Evolutionary conservation across 1,140 invertebrate species (phyloP).

Genomic region (Druon quercuslanigerum): DNA sequence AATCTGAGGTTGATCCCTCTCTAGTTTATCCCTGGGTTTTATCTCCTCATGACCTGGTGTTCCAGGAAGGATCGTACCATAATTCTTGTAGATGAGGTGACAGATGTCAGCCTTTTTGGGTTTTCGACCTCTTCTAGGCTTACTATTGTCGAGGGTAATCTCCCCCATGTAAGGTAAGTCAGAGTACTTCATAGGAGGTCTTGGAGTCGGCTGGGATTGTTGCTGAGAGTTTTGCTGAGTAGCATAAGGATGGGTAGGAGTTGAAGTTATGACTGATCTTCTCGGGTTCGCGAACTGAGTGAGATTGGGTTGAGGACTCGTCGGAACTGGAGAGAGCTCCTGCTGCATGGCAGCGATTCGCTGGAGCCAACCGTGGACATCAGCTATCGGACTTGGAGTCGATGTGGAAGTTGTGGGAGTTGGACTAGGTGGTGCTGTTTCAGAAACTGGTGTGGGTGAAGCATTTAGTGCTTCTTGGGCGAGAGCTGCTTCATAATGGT

Average conservation of each 20-base stretch:
- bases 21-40: slow-evolving; percentile 50
- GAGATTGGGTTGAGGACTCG: slow-evolving; percentile 36
- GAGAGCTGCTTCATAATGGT: slow-evolving; percentile 86
- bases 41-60: slow-evolving; percentile 77
- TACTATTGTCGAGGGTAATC: slow-evolving; percentile 90
- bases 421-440: slow-evolving; percentile 47
- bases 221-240: slow-evolving; percentile 54
- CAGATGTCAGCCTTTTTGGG: slow-evolving; percentile 94
- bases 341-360: slow-evolving; percentile 82
- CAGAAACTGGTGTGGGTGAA: slow-evolving; percentile 30
- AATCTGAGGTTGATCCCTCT: slow-evolving; percentile 53
- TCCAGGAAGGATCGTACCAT: slow-evolving; percentile 88
- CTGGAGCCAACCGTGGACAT: slow-evolving; percentile 83
- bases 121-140: slow-evolving; percentile 88
- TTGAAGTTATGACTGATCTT: slow-evolving; percentile 66
- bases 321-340: slow-evolving; percentile 65
- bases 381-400: slow-evolving; percentile 67
- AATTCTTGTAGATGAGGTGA: slow-evolving; percentile 93
- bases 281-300: slow-evolving; percentile 43
- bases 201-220: slow-evolving; percentile 59
- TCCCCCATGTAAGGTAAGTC: slow-evolving; percentile 93
- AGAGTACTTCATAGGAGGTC: slow-evolving; percentile 82
- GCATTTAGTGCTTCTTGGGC: slow-evolving; percentile 73
- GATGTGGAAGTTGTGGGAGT: slow-evolving; percentile 61
- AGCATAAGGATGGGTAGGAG: slow-evolving; percentile 57